Evolutionary conservation across 2,797 vertebrate species (phyloP).

Genomic region (Coregonus suidteri): DNA sequence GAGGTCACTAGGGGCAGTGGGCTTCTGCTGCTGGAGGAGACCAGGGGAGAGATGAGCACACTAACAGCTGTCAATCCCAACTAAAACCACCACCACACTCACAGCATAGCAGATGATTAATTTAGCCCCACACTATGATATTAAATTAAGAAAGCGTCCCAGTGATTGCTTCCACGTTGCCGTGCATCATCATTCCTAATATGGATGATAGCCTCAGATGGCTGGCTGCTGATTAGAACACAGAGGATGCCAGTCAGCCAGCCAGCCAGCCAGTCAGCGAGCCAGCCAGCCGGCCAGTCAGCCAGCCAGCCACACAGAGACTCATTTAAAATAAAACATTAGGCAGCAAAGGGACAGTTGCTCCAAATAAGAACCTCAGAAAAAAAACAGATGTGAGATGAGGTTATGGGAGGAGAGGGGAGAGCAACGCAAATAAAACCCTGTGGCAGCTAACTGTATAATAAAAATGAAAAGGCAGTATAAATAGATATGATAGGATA

Average conservation of each 20-base stretch:
- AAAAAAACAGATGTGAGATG: constrained; percentile 23
- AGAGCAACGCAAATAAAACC: constrained; percentile 34
- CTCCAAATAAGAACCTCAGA: constrained; percentile 27
- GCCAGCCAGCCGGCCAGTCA: neutral
- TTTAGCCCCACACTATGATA: constrained; percentile 4
- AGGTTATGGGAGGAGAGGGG: constrained; percentile 17
- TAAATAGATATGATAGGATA: constrained; percentile 30
- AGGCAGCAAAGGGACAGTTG: constrained; percentile 12
- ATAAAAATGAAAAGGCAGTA: constrained; percentile 42
- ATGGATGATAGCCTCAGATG: constrained; percentile 23
- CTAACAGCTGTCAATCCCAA: neutral
- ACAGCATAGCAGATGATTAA: neutral
- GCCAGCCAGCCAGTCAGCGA: neutral
- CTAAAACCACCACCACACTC: neutral
- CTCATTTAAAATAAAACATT: constrained; percentile 14
- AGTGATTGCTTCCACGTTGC: constrained; percentile 7
- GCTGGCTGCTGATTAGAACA: constrained; percentile 10
- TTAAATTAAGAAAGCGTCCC: neutral
- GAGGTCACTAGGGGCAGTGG: constrained; percentile 61
- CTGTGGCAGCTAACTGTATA: constrained; percentile 22
- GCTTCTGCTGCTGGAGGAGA: constrained; percentile 62
- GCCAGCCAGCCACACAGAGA: too few species aligned
- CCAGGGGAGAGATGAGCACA: constrained; percentile 10
- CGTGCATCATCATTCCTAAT: constrained; percentile 1
- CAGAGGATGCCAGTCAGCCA: constrained; percentile 6